These are phyloP conservation scores for Drosophila borborema DNA, from an alignment of 2,888 invertebrate species.

Conservation along the genomic window DNA sequence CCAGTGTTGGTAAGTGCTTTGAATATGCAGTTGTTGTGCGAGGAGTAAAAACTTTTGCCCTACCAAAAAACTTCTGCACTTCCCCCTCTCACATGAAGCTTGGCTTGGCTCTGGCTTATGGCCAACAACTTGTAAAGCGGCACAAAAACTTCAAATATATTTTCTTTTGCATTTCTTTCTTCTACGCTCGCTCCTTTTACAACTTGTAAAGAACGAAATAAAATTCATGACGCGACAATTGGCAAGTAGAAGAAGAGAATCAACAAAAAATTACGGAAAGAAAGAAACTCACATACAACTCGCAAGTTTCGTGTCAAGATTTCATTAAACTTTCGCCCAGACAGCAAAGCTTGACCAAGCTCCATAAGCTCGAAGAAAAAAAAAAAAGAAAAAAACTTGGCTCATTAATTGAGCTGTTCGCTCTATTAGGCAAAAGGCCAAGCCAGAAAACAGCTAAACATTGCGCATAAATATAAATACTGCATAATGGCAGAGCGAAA, in stretches of 20 bases:
- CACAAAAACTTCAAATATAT: constrained; percentile 54
- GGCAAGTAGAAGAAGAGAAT: constrained; percentile 8
- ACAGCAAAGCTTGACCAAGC: constrained; percentile 66
- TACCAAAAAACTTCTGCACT: constrained; percentile 32
- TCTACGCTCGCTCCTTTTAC: constrained; percentile 31
- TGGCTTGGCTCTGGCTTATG: constrained; percentile 56
- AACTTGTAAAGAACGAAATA: constrained; percentile 71
- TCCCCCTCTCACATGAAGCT: constrained; percentile 10
- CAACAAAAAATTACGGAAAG: constrained; percentile 1
- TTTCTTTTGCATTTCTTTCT: constrained; percentile 38
- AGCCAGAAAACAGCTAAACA: constrained; percentile 42
- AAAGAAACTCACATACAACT: constrained; percentile 32
- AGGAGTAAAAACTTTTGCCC: constrained; percentile 61
- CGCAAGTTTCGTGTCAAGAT: constrained; percentile 71
- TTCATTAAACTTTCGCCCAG: constrained; percentile 74
- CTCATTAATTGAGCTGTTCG: constrained; percentile 79
- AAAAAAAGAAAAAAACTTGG: constrained; percentile 52
- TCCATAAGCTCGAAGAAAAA: constrained; percentile 20
- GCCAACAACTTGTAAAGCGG: constrained; percentile 71
- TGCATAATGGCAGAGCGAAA: constrained; percentile 31
- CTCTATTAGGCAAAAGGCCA: constrained; percentile 57
- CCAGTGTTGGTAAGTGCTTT: constrained; percentile 52
- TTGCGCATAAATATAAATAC: constrained; percentile 77
- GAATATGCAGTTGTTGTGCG: constrained; percentile 44
- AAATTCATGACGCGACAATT: constrained; percentile 79